These are phyloP conservation scores for Drosophila grimshawi DNA, from an alignment of 1,140 invertebrate species.

Conservation along the genomic window DNA sequence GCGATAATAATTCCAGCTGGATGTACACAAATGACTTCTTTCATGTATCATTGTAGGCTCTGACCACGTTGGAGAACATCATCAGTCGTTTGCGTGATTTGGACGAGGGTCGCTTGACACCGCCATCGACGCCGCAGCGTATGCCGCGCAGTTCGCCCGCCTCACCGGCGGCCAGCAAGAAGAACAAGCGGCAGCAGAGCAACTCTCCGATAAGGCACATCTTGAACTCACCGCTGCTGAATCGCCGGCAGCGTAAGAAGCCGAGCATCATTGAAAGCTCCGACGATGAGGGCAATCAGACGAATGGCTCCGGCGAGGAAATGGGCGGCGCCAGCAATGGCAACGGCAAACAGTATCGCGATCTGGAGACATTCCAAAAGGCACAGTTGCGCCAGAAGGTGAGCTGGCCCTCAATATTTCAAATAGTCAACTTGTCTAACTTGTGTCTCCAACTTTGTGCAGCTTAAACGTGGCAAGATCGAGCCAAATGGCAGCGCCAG, in stretches of 20 bases:
- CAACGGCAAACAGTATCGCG: conserved; percentile 91
- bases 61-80: conserved; percentile 86
- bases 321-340: conserved; percentile 59
- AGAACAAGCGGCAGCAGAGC: conserved; percentile 90
- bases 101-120: conserved; percentile 85
- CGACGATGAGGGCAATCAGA: conserved; percentile 92
- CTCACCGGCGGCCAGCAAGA: conserved; percentile 89
- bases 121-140: conserved; percentile 86
- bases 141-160: conserved; percentile 89
- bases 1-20: no score
- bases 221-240: conserved; percentile 92
- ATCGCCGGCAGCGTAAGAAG: conserved; percentile 89
- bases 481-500: conserved; percentile 85
- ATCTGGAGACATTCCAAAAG: conserved; percentile 97
- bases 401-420: conserved; percentile 3
- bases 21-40: no score
- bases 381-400: conserved; percentile 97
- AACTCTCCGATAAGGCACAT: conserved; percentile 92
- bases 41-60: conserved; percentile 66
- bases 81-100: conserved; percentile 85
- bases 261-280: conserved; percentile 92
- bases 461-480: conserved; percentile 88
- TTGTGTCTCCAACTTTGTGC: conserved; percentile 31
- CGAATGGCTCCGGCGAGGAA: conserved; percentile 85
- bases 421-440: background rate